phyloP scores from a whole-genome alignment of 1,140 invertebrate genomes.

The Octopus bimaculoides region DNA sequence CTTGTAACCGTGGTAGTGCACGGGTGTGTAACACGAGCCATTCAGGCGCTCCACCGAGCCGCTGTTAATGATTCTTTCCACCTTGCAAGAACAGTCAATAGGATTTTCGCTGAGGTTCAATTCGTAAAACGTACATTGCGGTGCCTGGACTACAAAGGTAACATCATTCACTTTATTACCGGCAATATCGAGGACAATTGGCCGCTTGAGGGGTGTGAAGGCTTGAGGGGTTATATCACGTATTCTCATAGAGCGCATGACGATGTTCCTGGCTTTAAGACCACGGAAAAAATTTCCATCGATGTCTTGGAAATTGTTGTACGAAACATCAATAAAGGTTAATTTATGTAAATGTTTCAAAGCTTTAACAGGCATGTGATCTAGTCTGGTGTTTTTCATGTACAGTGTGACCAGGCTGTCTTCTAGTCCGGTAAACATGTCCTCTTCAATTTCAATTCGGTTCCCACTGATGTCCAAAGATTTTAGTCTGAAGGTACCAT shows the following conservation, averaged over 20 bases:
- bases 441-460: conserved; percentile 15
- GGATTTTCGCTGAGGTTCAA: conserved; percentile 26
- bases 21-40: not conserved
- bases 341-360: conserved; percentile 16
- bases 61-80: conserved; percentile 1
- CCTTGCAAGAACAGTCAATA: conserved; percentile 23
- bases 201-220: conserved; percentile 17
- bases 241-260: conserved; percentile 22
- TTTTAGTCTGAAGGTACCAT: conserved; percentile 18
- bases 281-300: conserved; percentile 6
- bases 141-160: conserved; percentile 21
- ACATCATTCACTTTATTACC: conserved; percentile 22
- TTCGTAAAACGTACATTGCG: conserved; percentile 24
- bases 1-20: not conserved
- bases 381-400: conserved; percentile 19
- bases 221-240: conserved; percentile 16
- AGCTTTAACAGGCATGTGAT: conserved; percentile 17
- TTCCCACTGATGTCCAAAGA: conserved; percentile 27
- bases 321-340: conserved; percentile 24
- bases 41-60: not conserved
- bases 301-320: conserved; percentile 18
- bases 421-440: conserved; percentile 24
- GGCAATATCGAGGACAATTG: conserved; percentile 25
- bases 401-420: conserved; percentile 22
- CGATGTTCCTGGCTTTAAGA: conserved; percentile 17